Percentiles rank a stretch among this genome's conserved stretches.
Conservation (phyloP, 2,113 vertebrate genomes). For the Rafetus swinhoei region DNA sequence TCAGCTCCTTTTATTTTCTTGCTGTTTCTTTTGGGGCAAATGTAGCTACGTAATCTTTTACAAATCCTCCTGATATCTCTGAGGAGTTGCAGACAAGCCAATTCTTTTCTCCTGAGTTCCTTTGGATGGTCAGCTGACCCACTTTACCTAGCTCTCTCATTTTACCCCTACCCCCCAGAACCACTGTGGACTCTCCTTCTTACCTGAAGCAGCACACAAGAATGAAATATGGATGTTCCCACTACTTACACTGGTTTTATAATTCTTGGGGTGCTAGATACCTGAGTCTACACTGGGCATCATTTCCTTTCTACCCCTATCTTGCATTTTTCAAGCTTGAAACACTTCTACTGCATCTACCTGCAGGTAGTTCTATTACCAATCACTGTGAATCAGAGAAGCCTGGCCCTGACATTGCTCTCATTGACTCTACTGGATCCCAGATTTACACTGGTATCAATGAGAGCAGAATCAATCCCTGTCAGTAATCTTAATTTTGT, state of each 20-base stretch:
- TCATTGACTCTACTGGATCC: neutral
- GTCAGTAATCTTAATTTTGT: neutral
- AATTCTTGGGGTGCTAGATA: no score
- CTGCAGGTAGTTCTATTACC: neutral
- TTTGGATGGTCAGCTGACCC: neutral
- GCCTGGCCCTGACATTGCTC: neutral
- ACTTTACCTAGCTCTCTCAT: neutral
- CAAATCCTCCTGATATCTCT: rapidly evolving
- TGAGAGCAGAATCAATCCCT: neutral
- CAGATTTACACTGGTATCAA: neutral
- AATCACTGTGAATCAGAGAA: neutral
- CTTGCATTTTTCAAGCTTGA: no score
- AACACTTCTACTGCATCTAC: neutral
- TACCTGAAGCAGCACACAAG: neutral
- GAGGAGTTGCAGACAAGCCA: neutral
- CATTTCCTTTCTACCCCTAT: no score
- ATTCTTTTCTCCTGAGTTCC: neutral
- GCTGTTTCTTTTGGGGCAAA: neutral
- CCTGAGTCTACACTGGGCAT: no score
- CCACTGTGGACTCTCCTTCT: neutral
- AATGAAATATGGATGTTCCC: neutral
- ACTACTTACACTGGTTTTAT: no score
- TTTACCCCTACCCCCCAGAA: neutral
- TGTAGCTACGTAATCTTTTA: neutral
- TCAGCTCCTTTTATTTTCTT: neutral